phyloP scores from a whole-genome alignment of 2,113 vertebrate genomes.

The Malaclemys terrapin region DNA sequence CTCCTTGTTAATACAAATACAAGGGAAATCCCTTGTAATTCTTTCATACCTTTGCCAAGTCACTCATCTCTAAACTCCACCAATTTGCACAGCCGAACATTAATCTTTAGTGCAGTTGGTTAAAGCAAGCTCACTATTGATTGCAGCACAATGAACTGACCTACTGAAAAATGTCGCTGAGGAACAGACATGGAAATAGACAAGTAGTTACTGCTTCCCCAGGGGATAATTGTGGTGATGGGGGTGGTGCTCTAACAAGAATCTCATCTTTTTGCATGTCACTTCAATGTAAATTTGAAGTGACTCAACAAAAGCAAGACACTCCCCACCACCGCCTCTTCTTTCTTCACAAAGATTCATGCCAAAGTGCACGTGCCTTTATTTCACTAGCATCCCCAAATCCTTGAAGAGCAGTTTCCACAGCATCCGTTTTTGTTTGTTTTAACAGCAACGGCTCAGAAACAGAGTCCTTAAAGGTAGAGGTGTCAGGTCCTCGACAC shows the following conservation, averaged over 20 bases:
- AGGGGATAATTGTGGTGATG: not conserved
- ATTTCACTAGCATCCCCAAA: not conserved
- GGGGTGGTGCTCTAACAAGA: accelerated
- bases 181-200: not conserved
- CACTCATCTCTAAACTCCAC: conserved; percentile 46
- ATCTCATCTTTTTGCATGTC: accelerated
- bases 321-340: not conserved
- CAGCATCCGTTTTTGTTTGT: not conserved
- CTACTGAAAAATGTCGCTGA: not conserved
- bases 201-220: accelerated
- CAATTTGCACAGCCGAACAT: not conserved
- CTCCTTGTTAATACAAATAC: conserved; percentile 55
- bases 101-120: conserved; percentile 2
- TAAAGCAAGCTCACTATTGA: conserved; percentile 10
- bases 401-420: not conserved
- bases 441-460: not conserved
- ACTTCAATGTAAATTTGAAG: not conserved
- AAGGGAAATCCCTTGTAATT: conserved; percentile 55
- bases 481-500: not conserved
- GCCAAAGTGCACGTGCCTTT: not conserved
- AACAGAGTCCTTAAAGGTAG: not conserved
- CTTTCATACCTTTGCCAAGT: conserved; percentile 33
- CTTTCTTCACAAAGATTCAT: not conserved
- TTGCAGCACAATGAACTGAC: not conserved
- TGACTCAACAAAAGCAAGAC: not conserved